Percentiles rank a stretch among this genome's conserved stretches.
These are phyloP conservation scores for Argyrosomus japonicus DNA, from an alignment of 2,113 vertebrate genomes.

Conservation along the genomic window DNA sequence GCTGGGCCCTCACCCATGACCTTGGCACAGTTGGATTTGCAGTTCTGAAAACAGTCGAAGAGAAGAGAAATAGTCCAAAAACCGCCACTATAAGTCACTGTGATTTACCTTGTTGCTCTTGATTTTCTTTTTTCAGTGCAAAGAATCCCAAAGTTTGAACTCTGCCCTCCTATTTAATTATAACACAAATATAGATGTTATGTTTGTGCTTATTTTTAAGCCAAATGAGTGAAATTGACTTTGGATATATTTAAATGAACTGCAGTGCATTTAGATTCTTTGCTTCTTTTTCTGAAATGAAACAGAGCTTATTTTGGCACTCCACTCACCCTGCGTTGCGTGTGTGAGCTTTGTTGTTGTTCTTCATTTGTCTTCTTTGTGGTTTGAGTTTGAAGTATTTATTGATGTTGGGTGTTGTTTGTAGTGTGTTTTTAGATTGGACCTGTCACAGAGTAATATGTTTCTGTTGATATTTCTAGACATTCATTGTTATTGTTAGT, in stretches of 20 bases:
- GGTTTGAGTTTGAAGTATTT: conserved; percentile 57
- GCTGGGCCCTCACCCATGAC: conserved; percentile 53
- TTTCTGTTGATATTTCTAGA: conserved; percentile 55
- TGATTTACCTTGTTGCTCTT: conserved; percentile 25
- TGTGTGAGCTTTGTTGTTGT: conserved; percentile 35
- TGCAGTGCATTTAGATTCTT: conserved; percentile 22
- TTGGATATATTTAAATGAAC: conserved; percentile 29
- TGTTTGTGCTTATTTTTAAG: conserved; percentile 2
- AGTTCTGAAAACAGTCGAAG: conserved; percentile 54
- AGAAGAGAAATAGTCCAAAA: conserved; percentile 37
- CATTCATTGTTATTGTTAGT: conserved; percentile 18
- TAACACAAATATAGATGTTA: conserved; percentile 8
- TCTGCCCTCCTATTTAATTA: conserved; percentile 4
- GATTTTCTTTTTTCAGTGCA: conserved; percentile 4
- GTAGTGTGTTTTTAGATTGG: conserved; percentile 39
- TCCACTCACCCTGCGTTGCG: neutral
- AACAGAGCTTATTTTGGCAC: conserved; percentile 26
- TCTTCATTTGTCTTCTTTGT: conserved; percentile 48
- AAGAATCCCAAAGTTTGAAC: conserved; percentile 2
- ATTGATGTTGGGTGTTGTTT: conserved; percentile 49
- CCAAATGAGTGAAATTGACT: neutral
- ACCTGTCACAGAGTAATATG: conserved; percentile 49
- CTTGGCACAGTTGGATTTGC: conserved; percentile 58
- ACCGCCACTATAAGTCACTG: neutral
- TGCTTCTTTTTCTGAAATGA: conserved; percentile 6